These are phyloP conservation scores for Mionectes olivaceus DNA, from an alignment of 2,797 vertebrate species.

Conservation along the genomic window DNA sequence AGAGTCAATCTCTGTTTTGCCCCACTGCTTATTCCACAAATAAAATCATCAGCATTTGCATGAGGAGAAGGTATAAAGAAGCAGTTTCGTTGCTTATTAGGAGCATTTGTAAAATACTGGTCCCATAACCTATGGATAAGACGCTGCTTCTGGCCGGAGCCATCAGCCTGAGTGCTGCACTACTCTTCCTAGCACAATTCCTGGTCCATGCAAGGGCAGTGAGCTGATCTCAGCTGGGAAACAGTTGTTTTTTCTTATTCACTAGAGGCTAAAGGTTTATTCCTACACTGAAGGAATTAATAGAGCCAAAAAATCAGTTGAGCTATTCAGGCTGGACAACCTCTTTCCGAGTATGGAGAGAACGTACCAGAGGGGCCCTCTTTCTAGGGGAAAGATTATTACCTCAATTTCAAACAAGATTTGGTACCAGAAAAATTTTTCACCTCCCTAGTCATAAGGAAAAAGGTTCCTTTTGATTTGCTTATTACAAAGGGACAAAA, in stretches of 20 bases:
- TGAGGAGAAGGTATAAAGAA: not conserved
- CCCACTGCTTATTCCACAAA: not conserved
- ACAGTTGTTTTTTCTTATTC: not conserved
- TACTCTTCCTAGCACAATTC: not conserved
- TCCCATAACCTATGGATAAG: not conserved
- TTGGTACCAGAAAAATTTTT: not conserved
- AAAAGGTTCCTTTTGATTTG: not conserved
- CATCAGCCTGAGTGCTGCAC: fast-evolving
- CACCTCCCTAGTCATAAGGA: not conserved
- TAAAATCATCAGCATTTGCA: not conserved
- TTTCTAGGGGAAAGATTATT: not conserved
- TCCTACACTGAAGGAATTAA: not conserved
- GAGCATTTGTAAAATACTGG: not conserved
- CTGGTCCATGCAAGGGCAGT: not conserved
- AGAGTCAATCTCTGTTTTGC: not conserved
- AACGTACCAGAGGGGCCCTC: not conserved
- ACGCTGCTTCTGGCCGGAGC: not conserved
- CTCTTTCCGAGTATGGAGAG: not conserved
- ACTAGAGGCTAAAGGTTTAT: not conserved
- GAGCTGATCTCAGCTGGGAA: not conserved
- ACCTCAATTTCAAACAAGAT: not conserved
- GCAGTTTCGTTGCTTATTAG: not conserved
- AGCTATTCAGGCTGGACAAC: not conserved
- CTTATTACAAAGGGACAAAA: not conserved
- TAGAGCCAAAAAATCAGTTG: not conserved